Evolutionary conservation across 2,113 vertebrate species (phyloP).

Genomic region (Pseudolaguvia tuberculata): DNA sequence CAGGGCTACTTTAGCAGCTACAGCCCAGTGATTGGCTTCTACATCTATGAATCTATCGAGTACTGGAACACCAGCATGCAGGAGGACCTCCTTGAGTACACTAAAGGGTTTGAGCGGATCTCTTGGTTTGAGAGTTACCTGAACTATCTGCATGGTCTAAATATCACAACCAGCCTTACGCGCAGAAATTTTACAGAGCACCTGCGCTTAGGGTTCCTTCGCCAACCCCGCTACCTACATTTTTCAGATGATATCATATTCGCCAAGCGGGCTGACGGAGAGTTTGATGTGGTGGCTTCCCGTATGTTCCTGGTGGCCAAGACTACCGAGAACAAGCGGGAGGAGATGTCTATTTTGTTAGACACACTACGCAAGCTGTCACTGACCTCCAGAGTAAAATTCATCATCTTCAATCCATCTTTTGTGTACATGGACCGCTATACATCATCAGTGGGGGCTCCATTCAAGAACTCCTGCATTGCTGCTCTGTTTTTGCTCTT

Average conservation of each 20-base stretch:
- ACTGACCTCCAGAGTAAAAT: conserved; percentile 94
- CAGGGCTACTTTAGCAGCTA: conserved; percentile 97
- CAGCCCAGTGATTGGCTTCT: conserved; percentile 96
- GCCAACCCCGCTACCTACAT: conserved; percentile 83
- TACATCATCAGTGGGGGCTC: conserved; percentile 91
- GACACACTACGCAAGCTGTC: conserved; percentile 93
- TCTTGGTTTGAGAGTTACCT: conserved; percentile 98
- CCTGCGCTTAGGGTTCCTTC: conserved; percentile 86
- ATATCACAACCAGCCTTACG: conserved; percentile 84
- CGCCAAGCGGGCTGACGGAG: conserved; percentile 85
- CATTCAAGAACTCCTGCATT: conserved; percentile 94
- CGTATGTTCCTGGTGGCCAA: conserved; percentile 96
- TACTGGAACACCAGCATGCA: conserved; percentile 98
- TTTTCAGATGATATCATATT: conserved; percentile 98
- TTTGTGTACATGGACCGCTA: conserved; percentile 98
- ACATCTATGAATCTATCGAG: conserved; percentile 96
- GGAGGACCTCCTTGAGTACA: conserved; percentile 90
- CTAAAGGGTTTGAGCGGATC: conserved; percentile 94
- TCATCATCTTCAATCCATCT: conserved; percentile 97
- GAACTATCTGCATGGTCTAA: conserved; percentile 88
- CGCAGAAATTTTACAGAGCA: conserved; percentile 90
- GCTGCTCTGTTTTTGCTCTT: conserved; percentile 95
- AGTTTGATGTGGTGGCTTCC: conserved; percentile 91
- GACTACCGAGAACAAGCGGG: conserved; percentile 93
- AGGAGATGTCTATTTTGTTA: conserved; percentile 95